Evolutionary conservation across 1,140 invertebrate genomes (phyloP).

Genomic region (Pinna nobilis): DNA sequence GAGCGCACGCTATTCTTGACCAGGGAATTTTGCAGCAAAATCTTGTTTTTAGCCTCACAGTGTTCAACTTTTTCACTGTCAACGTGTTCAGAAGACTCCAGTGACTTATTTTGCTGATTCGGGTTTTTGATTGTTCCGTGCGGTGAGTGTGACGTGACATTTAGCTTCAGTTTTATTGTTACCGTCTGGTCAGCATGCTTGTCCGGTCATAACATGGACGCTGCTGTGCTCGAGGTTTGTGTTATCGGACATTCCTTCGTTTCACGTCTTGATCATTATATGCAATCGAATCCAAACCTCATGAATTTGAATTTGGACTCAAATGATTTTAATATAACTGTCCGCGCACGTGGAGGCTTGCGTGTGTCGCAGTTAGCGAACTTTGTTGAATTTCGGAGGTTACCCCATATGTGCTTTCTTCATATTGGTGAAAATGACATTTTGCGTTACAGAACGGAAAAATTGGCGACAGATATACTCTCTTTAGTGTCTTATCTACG

Average conservation of each 20-base stretch:
- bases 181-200: no score
- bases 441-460: background rate
- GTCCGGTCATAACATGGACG: constrained; percentile 2
- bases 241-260: background rate
- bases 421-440: constrained; percentile 2
- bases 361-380: background rate
- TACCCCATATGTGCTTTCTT: background rate
- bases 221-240: background rate
- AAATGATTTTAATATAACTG: background rate
- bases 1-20: no score
- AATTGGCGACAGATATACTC: background rate
- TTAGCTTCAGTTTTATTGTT: no score
- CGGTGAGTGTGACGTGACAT: no score
- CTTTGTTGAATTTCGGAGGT: background rate
- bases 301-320: background rate
- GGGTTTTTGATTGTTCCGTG: no score
- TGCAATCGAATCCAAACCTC: background rate
- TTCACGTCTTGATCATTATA: background rate
- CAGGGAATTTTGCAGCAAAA: no score
- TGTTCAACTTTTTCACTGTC: no score
- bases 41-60: no score
- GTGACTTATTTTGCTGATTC: no score
- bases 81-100: no score
- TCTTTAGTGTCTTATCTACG: background rate
- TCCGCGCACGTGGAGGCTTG: background rate